phyloP scores from a whole-genome alignment of 2,888 invertebrate genomes.

The Elmis aenea region DNA sequence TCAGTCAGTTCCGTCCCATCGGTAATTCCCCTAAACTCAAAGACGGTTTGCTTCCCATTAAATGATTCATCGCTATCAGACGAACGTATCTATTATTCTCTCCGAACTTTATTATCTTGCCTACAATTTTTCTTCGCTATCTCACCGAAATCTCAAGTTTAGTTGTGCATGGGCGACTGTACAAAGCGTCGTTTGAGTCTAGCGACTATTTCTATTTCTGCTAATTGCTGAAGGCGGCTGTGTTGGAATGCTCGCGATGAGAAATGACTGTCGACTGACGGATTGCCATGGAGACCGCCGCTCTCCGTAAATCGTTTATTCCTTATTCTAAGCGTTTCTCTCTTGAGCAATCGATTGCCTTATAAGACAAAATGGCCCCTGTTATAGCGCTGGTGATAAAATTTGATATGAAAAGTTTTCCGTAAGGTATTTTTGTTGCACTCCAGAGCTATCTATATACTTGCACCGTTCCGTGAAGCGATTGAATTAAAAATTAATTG shows the following conservation, averaged over 20 bases:
- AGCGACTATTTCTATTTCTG: constrained; percentile 46
- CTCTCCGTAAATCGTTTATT: constrained; percentile 12
- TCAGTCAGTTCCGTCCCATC: too few species aligned
- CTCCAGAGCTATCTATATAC: too few species aligned
- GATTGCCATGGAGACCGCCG: constrained; percentile 46
- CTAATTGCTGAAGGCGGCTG: constrained; percentile 47
- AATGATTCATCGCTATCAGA: too few species aligned
- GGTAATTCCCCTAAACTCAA: too few species aligned
- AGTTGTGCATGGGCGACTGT: constrained; percentile 25
- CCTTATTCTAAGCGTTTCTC: constrained; percentile 1
- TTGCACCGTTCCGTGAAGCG: too few species aligned
- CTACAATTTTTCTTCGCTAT: constrained; percentile 23
- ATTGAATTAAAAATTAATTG: too few species aligned
- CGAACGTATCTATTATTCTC: not conserved
- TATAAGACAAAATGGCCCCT: constrained; percentile 21
- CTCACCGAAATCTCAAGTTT: constrained; percentile 17
- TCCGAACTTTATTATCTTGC: constrained; percentile 10
- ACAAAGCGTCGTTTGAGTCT: constrained; percentile 29
- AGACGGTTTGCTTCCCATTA: too few species aligned
- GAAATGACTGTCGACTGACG: constrained; percentile 44
- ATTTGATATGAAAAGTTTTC: too few species aligned
- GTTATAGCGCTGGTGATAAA: too few species aligned
- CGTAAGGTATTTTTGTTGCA: too few species aligned
- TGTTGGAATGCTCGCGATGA: constrained; percentile 43
- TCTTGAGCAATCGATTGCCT: constrained; percentile 18